Percentiles rank a stretch among this genome's conserved stretches.
Evolutionary conservation across 2,797 vertebrate genomes (phyloP).

Genomic region (Harpagifer antarcticus): DNA sequence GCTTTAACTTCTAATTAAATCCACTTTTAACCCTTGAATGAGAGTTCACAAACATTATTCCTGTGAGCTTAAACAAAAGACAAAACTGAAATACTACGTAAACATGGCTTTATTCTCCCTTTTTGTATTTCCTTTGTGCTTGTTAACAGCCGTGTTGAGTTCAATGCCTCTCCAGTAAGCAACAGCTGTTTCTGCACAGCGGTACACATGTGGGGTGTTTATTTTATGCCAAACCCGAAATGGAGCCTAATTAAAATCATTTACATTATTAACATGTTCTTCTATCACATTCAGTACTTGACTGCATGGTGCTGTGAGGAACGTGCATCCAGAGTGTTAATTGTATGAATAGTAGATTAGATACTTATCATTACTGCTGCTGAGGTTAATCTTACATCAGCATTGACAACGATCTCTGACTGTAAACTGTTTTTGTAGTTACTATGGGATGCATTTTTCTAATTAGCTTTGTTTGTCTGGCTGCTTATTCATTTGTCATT

Average conservation of each 20-base stretch:
- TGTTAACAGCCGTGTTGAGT: neutral
- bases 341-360: neutral
- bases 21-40: constrained; percentile 15
- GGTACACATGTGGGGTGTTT: neutral
- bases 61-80: constrained; percentile 5
- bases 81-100: neutral
- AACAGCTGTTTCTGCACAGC: neutral
- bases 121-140: neutral
- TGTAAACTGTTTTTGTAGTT: neutral
- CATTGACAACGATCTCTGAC: neutral
- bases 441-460: neutral
- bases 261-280: neutral
- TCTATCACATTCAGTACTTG: neutral
- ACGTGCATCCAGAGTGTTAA: neutral
- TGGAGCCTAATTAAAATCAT: neutral
- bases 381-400: neutral
- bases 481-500: too few species aligned
- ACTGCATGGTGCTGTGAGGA: neutral
- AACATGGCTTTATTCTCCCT: neutral
- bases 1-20: constrained; percentile 42
- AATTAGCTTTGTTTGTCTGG: too few species aligned
- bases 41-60: neutral
- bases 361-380: neutral
- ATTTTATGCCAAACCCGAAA: neutral
- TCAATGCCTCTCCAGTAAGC: too few species aligned